Evolutionary conservation across 2,797 vertebrate genomes (phyloP).

Genomic region (Heteromormyrus szaboi): DNA sequence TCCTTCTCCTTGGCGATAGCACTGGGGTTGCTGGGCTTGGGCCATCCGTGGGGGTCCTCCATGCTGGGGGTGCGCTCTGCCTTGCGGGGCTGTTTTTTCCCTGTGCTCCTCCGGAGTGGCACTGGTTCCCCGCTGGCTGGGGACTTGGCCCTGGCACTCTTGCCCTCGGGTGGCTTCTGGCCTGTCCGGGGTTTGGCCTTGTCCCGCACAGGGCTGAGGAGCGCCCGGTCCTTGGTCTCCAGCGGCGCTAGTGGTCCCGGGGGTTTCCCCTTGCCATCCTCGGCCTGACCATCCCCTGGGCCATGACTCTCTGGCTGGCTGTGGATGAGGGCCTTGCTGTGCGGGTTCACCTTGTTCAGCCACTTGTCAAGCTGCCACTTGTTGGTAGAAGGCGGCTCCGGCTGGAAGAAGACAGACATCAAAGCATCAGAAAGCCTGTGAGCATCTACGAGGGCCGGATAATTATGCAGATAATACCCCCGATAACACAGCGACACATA

Average conservation of each 20-base stretch:
- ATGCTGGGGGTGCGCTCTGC: slow-evolving; percentile 74
- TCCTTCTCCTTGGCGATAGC: slow-evolving; percentile 85
- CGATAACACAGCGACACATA: background rate
- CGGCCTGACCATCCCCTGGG: slow-evolving; percentile 59
- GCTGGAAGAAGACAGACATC: slow-evolving; percentile 60
- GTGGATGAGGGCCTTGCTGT: slow-evolving; percentile 84
- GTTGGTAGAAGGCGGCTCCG: slow-evolving; percentile 88
- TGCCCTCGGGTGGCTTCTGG: slow-evolving; percentile 79
- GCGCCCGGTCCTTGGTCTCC: slow-evolving; percentile 79
- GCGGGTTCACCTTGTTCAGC: slow-evolving; percentile 93
- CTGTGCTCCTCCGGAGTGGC: slow-evolving; percentile 73
- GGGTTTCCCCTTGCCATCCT: slow-evolving; percentile 72
- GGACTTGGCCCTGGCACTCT: slow-evolving; percentile 82
- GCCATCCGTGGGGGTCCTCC: slow-evolving; percentile 78
- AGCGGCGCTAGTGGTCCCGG: slow-evolving; percentile 54
- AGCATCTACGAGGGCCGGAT: background rate
- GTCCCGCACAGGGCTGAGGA: slow-evolving; percentile 73
- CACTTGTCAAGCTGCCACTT: slow-evolving; percentile 98
- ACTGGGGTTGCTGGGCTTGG: slow-evolving; percentile 71
- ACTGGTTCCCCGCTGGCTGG: slow-evolving; percentile 69
- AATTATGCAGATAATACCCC: background rate
- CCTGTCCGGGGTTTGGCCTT: slow-evolving; percentile 78
- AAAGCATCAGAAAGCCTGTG: background rate
- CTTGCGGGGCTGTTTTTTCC: slow-evolving; percentile 89
- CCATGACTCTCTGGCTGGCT: slow-evolving; percentile 76